Conservation (phyloP, 2,888 invertebrate genomes). For the Eugnorisma glareosa region DNA sequence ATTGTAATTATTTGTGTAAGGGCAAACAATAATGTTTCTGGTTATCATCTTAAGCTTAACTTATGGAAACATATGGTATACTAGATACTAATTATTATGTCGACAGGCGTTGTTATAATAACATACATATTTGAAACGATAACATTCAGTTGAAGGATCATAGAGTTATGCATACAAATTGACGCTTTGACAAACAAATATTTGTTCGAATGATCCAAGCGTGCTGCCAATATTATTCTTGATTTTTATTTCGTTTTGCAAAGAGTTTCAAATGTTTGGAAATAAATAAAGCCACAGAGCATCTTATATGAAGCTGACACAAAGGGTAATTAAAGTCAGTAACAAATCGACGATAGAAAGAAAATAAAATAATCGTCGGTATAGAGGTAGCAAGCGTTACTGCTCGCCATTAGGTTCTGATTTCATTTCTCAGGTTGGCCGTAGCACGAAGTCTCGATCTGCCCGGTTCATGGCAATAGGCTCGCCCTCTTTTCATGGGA, state of each 20-base stretch:
- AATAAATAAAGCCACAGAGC: no score
- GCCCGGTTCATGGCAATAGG: background rate
- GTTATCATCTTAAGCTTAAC: conserved; percentile 3
- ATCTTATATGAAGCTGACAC: background rate
- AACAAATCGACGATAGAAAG: background rate
- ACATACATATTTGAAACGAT: conserved; percentile 36
- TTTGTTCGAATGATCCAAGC: conserved; percentile 10
- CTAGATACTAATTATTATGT: conserved; percentile 26
- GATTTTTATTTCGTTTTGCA: conserved; percentile 7
- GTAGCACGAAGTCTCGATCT: background rate
- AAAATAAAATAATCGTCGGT: background rate
- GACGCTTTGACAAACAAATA: conserved; percentile 20
- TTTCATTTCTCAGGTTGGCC: background rate
- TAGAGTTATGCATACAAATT: conserved; percentile 27
- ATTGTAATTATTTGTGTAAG: conserved; percentile 29
- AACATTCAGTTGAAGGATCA: conserved; percentile 24
- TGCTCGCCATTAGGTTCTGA: background rate
- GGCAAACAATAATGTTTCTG: conserved; percentile 14
- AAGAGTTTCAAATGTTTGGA: conserved; percentile 1
- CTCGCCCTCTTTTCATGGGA: background rate
- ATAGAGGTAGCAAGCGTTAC: background rate
- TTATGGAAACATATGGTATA: conserved; percentile 4
- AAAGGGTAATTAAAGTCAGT: background rate
- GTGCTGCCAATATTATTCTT: conserved; percentile 17
- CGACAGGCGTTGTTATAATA: conserved; percentile 35